Evolutionary conservation across 2,113 vertebrate genomes (phyloP).

Genomic region (Silurus glanis): DNA sequence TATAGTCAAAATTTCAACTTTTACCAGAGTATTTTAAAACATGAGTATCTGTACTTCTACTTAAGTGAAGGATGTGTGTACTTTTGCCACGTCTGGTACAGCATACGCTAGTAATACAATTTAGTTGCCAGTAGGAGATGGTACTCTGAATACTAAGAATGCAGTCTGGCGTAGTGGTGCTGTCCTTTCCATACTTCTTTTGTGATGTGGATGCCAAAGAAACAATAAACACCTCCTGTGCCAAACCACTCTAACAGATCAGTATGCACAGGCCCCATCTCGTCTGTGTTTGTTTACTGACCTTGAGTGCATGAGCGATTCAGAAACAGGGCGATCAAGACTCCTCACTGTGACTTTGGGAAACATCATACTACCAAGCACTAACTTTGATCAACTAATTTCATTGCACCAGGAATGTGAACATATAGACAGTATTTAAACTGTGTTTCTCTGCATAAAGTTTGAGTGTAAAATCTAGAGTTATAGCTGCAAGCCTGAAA

Average conservation of each 20-base stretch:
- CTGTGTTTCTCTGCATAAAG: neutral
- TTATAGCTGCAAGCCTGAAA: neutral
- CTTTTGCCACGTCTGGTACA: too few species aligned
- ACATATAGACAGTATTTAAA: neutral
- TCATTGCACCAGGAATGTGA: neutral
- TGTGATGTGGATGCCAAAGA: neutral
- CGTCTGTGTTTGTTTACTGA: conserved; percentile 58
- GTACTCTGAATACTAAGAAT: neutral
- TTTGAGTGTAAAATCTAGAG: neutral
- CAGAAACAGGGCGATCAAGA: conserved; percentile 50
- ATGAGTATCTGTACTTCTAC: too few species aligned
- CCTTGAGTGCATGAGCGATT: conserved; percentile 51
- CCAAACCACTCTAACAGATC: conserved; percentile 38
- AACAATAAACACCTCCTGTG: conserved; percentile 20
- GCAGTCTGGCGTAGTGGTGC: neutral
- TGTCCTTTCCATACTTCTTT: neutral
- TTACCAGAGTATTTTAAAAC: too few species aligned
- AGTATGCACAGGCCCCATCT: conserved; percentile 15
- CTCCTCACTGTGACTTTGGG: conserved; percentile 48
- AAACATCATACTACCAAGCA: conserved; percentile 21
- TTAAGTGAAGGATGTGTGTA: too few species aligned
- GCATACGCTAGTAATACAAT: too few species aligned
- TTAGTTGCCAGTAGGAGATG: neutral
- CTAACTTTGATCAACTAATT: conserved; percentile 3
- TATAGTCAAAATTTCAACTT: too few species aligned